These are phyloP conservation scores for Pseudomyrmex flavicornis DNA, from an alignment of 1,140 invertebrate genomes.

Conservation along the genomic window DNA sequence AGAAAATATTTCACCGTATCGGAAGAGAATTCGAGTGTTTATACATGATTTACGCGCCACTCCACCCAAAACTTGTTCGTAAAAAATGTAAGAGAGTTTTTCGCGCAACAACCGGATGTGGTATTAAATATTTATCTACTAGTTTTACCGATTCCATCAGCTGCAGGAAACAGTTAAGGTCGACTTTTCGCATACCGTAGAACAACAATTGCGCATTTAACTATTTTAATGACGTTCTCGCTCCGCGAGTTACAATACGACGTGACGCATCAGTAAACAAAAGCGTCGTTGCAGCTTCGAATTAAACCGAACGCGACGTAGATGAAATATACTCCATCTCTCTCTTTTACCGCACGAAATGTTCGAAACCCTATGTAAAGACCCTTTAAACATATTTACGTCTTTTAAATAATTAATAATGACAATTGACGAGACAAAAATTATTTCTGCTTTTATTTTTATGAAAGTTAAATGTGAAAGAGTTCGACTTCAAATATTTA, in stretches of 20 bases:
- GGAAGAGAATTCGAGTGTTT: no score
- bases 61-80: no score
- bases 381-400: no score
- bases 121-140: neutral
- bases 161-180: conserved; percentile 25
- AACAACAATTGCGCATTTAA: conserved; percentile 42
- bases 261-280: neutral
- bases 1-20: neutral
- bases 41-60: no score
- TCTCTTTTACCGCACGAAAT: no score
- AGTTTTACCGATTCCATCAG: conserved; percentile 27
- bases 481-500: no score
- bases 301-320: conserved; percentile 30
- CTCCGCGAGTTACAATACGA: neutral
- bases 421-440: no score
- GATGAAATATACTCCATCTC: no score
- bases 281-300: conserved; percentile 17
- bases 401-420: no score
- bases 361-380: no score
- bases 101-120: neutral
- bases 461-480: no score
- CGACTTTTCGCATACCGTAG: conserved; percentile 43
- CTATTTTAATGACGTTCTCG: conserved; percentile 38
- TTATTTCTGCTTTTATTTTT: no score
- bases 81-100: neutral